phyloP scores from a whole-genome alignment of 2,113 vertebrate species.

The Anoura caudifer region DNA sequence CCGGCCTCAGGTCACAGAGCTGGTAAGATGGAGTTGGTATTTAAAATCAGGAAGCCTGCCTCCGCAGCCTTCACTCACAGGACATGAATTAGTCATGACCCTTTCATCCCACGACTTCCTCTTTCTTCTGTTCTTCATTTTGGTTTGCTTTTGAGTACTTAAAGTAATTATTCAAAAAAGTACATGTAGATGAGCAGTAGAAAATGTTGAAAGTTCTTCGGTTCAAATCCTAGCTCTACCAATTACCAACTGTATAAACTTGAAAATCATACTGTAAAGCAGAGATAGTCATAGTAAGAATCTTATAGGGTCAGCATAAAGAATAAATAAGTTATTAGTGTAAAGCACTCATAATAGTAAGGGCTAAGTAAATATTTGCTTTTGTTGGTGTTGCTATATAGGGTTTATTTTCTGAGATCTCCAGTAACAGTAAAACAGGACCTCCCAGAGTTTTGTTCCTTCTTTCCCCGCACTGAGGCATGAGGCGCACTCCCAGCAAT shows the following conservation, averaged over 20 bases:
- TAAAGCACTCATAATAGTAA: not conserved
- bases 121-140: not conserved
- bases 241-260: not conserved
- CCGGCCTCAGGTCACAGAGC: not conserved
- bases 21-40: not conserved
- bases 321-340: not conserved
- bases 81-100: not conserved
- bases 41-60: not conserved
- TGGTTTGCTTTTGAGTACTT: not conserved
- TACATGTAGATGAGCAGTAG: not conserved
- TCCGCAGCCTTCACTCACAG: not conserved
- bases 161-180: not conserved
- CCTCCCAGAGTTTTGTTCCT: not conserved
- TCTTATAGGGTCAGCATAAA: not conserved
- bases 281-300: not conserved
- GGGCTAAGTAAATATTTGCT: not conserved
- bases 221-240: not conserved
- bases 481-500: not conserved
- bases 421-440: not conserved
- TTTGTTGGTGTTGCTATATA: not conserved
- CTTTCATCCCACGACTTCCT: not conserved
- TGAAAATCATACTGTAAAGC: not conserved
- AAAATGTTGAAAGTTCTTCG: not conserved
- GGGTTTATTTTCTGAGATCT: constrained; percentile 12
- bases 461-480: not conserved